Evolutionary conservation across 2,797 vertebrate species (phyloP), one percentile per base, ranked within the genome.

Genomic region (Poecilia gillii): DNA sequence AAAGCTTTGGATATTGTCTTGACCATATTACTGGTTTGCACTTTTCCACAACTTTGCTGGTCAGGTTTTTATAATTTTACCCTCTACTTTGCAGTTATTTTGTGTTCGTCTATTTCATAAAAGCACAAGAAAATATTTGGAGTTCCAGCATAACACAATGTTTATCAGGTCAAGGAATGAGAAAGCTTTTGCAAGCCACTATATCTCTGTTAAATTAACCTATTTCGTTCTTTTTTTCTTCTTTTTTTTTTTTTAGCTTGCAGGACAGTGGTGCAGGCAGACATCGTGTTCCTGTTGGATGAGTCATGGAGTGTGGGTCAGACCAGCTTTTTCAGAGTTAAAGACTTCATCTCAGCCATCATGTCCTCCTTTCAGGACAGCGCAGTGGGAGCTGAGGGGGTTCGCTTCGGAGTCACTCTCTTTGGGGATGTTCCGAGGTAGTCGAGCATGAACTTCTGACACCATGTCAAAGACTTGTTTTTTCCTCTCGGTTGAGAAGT

Each of bases 251-350:
- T 73, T 39, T 72, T 92, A 98, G 97, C 90, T 23, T 98, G 97
- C 90, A 94, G 95, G 82, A 97, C 95, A 0, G 95, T 94, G 6
- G 94, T 93, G 82, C 93, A 93, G 73, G 97, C 97, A 0, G 95
- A 98, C 25, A 78, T 98, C 0, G 93, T 98, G 45, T 97, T 98
- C 91, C 92, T 98, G 4, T 92, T 97, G 91, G 97, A 97, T 76
- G 96, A 95, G 68, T 97, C 96, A 0, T 94, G 95, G 96, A 91
- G 89, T 0, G 20, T 95, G 0, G 96, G 95, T n/a, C 91, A 87
- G 51, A 90, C 66, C 73, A 95, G 94, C 85, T 97, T 96, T 83
- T 76, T 6, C 83, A 87, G 83, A 46, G 89, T 97, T 66, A 97
- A 95, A 86, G 95, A 95, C 88, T 97, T 98, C 85, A 88, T 98